Evolutionary conservation across 2,797 vertebrate genomes (phyloP).

Genomic region (Botia kubotai): DNA sequence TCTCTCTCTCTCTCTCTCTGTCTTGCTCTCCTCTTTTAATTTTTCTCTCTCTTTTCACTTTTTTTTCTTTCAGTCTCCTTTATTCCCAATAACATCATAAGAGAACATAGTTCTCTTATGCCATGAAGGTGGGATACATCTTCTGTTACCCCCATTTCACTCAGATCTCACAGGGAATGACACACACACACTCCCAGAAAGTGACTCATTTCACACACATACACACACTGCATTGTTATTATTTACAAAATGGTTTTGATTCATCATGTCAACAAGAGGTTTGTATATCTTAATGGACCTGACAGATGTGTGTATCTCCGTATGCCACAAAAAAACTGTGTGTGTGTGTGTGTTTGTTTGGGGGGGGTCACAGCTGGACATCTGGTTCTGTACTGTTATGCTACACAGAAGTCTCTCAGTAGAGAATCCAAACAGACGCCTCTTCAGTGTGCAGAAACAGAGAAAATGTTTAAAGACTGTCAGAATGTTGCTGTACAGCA

Average conservation of each 20-base stretch:
- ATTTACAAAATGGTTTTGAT: conserved; percentile 33
- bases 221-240: conserved; percentile 25
- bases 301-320: conserved; percentile 38
- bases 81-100: conserved; percentile 5
- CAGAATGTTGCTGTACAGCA: conserved; percentile 14
- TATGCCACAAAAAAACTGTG: conserved; percentile 9
- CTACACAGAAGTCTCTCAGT: conserved; percentile 56
- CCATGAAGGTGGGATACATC: not conserved
- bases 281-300: conserved; percentile 37
- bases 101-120: not conserved
- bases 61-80: not conserved
- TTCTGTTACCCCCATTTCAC: not conserved
- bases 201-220: conserved; percentile 17
- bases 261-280: conserved; percentile 23
- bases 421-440: conserved; percentile 65
- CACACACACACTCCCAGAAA: conserved; percentile 11
- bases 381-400: conserved; percentile 60
- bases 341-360: conserved; percentile 30
- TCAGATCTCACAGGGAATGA: conserved; percentile 18
- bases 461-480: conserved; percentile 52
- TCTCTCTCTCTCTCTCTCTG: conserved; percentile 37
- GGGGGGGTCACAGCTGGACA: conserved; percentile 53
- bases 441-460: conserved; percentile 65
- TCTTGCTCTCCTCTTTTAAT: not conserved
- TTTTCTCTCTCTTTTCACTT: not conserved